phyloP scores from a whole-genome alignment of 2,797 vertebrate genomes.

The Pseudomugil gertrudae region DNA sequence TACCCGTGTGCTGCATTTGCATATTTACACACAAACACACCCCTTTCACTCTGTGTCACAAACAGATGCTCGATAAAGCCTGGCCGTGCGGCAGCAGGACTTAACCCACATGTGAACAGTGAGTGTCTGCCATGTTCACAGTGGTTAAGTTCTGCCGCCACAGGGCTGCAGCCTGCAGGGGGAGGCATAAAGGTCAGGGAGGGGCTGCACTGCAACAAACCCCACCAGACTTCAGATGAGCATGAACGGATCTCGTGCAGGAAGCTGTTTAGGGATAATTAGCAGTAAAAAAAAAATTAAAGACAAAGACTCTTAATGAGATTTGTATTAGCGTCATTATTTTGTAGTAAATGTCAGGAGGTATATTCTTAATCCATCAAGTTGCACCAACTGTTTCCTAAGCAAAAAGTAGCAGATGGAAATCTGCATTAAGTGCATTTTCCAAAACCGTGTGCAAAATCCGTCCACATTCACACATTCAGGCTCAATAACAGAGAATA shows the following conservation, averaged over 20 bases:
- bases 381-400: background rate
- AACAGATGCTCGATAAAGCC: conserved; percentile 12
- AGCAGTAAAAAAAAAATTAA: background rate
- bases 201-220: conserved; percentile 43
- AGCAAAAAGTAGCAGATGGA: background rate
- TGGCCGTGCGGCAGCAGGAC: conserved; percentile 86
- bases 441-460: background rate
- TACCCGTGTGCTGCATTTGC: conserved; percentile 31
- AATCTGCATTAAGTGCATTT: background rate
- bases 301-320: background rate
- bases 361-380: background rate
- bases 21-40: conserved; percentile 18
- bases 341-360: background rate
- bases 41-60: conserved; percentile 23
- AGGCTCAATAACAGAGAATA: background rate
- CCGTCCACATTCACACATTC: background rate
- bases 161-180: conserved; percentile 62
- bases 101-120: conserved; percentile 95
- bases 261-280: background rate
- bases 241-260: background rate
- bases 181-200: conserved; percentile 50
- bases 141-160: conserved; percentile 95
- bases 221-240: conserved; percentile 2
- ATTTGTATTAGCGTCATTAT: background rate
- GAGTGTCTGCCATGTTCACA: conserved; percentile 88